Percentiles rank a stretch among this genome's conserved stretches.
Conservation (phyloP, 2,797 vertebrate species). For the Limnodromus scolopaceus region DNA sequence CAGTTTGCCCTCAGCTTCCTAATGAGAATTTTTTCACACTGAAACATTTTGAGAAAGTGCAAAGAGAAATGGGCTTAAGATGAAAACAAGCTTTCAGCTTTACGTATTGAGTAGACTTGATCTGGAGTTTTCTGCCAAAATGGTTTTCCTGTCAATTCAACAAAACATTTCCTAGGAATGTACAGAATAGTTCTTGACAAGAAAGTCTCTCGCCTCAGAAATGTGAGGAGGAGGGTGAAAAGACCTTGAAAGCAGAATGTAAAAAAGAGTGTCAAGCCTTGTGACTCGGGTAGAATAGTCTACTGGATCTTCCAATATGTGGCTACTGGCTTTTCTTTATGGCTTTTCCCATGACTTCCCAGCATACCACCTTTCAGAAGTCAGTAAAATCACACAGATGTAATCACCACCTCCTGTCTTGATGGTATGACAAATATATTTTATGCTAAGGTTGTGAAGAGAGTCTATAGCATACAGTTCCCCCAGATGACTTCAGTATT, state of each 20-base stretch:
- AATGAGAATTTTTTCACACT: neutral
- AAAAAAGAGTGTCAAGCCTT: neutral
- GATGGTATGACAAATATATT: neutral
- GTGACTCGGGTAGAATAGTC: neutral
- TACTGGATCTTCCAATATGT: neutral
- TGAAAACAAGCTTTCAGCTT: neutral
- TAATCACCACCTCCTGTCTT: neutral
- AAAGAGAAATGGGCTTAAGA: neutral
- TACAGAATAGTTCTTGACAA: neutral
- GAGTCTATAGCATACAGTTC: neutral
- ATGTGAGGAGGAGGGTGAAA: neutral
- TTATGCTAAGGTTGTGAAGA: neutral
- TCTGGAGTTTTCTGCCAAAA: neutral
- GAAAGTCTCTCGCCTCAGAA: neutral
- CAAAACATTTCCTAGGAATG: neutral
- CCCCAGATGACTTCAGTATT: neutral
- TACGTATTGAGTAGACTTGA: neutral
- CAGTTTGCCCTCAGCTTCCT: neutral
- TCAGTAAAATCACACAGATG: neutral
- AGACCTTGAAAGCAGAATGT: neutral
- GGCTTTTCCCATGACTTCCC: neutral
- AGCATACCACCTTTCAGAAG: neutral
- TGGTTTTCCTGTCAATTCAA: slow-evolving; percentile 5
- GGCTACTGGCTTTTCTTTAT: neutral
- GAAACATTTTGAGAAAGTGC: neutral